Base-by-base conservation (phyloP, 2,113 vertebrate species). In the Halcyon senegalensis region DNA sequence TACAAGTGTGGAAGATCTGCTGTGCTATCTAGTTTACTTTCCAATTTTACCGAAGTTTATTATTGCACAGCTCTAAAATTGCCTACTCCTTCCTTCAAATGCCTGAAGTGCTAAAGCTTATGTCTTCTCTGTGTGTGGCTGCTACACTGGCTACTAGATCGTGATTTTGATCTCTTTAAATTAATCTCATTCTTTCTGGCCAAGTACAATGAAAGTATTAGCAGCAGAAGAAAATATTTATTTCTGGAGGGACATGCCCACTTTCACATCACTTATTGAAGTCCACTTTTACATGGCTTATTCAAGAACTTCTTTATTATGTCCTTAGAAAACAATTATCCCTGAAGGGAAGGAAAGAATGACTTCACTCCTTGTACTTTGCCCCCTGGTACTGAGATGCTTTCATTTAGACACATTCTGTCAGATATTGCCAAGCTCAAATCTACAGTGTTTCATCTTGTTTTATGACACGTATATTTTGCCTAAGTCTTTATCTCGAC, bases 391-490 rank as follows among this genome's bases (percentile, higher is more conserved):
- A 51, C 44, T 59, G 44, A 84, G 50, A 67, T 46, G 7, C n/a
- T 93, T 93, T 91, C 66, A 76, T 97, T 94, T 85, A 76, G 67
- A 87, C 53, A 69, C 44, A 43, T 11, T 94, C 67, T 92, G 70
- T 41, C 63, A 87, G 84, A 69, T 69, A 90, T 28, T 60, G 41
- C 62, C 67, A 84, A 0, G 0, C 41, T 76, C 48, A 82, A 67
- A 94, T 11, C 62, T 87, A 43, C 41, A 21, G 4, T 1, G 3
- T 89, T 94, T 93, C 77, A 64, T 94, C 91, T 91, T 79, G 28
- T 44, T 79, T 92, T 83, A 84, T 83, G 84, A 92, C 60, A 90
- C 30, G 20, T 76, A 84, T 94, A 79, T 95, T 94, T 96, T 93
- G 77, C 62, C 87, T 67, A 84, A 84, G 35, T 89, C 86, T 84